Conservation (phyloP, 2,797 vertebrate species). For the Tragelaphus eurycerus region DNA sequence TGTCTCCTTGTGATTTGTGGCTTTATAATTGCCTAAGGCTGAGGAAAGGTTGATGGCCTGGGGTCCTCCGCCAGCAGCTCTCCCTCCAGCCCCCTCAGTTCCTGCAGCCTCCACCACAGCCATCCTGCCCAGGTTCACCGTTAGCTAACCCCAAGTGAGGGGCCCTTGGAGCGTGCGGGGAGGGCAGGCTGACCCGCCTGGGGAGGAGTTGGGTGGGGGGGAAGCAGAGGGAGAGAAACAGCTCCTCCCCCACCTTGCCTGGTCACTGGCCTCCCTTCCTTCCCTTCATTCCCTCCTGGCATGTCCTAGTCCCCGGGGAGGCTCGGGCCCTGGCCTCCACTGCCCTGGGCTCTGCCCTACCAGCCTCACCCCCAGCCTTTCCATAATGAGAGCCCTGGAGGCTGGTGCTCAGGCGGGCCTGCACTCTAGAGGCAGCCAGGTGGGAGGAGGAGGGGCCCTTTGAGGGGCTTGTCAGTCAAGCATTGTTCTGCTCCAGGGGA, state of each 20-base stretch:
- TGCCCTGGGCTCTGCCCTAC: neutral
- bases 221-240: too few species aligned
- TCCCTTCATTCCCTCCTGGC: neutral
- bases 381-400: neutral
- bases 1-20: neutral
- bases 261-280: too few species aligned
- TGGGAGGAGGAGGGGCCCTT: too few species aligned
- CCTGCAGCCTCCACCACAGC: neutral
- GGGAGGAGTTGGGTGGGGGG: neutral
- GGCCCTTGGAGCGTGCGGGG: fast-evolving
- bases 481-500: neutral
- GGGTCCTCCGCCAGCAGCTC: neutral
- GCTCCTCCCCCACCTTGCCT: fast-evolving
- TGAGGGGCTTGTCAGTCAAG: neutral
- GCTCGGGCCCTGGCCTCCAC: neutral
- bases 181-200: neutral
- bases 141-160: neutral
- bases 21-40: neutral
- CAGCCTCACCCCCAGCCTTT: neutral
- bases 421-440: fast-evolving
- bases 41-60: neutral
- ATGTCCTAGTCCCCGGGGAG: neutral
- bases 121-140: fast-evolving
- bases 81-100: neutral
- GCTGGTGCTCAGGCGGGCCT: neutral